Evolutionary conservation across 2,797 vertebrate species (phyloP).

Genomic region (Semaprochilodus insignis): DNA sequence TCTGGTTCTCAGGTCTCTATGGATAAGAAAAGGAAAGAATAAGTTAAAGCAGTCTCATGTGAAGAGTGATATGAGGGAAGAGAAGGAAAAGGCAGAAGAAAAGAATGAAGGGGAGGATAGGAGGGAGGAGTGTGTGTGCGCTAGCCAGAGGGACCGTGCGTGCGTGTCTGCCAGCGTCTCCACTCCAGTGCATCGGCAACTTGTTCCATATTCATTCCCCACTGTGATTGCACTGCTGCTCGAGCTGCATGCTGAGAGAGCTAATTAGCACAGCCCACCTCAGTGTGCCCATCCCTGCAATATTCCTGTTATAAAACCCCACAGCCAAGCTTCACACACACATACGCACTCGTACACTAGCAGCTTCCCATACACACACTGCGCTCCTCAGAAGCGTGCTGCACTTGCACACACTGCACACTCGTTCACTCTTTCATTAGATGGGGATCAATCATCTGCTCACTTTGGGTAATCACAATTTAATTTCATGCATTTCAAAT

Average conservation of each 20-base stretch:
- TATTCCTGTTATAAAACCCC: conserved; percentile 66
- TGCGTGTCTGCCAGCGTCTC: conserved; percentile 57
- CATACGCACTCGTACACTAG: conserved; percentile 17
- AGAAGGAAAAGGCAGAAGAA: conserved; percentile 5
- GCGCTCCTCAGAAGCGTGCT: conserved; percentile 22
- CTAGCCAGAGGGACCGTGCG: conserved; percentile 8
- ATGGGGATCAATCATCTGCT: conserved; percentile 73
- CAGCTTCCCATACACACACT: conserved; percentile 5
- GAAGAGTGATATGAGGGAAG: conserved; percentile 10
- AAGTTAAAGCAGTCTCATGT: conserved; percentile 28
- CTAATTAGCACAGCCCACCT: conserved; percentile 81
- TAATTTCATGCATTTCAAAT: conserved; percentile 76
- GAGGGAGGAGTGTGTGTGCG: not conserved
- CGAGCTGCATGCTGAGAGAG: conserved; percentile 78
- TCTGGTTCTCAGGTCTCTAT: not conserved
- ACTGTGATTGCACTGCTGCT: conserved; percentile 75
- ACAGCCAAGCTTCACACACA: conserved; percentile 22
- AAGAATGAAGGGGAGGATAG: conserved; percentile 2
- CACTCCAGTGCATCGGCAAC: conserved; percentile 68
- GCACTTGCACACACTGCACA: not conserved
- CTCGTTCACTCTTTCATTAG: conserved; percentile 64
- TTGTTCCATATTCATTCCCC: conserved; percentile 79
- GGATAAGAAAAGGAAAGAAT: not conserved
- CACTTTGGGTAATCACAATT: conserved; percentile 70
- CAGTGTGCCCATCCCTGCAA: conserved; percentile 71